Conservation (phyloP, 2,113 vertebrate species). For the Chionomys nivalis region DNA sequence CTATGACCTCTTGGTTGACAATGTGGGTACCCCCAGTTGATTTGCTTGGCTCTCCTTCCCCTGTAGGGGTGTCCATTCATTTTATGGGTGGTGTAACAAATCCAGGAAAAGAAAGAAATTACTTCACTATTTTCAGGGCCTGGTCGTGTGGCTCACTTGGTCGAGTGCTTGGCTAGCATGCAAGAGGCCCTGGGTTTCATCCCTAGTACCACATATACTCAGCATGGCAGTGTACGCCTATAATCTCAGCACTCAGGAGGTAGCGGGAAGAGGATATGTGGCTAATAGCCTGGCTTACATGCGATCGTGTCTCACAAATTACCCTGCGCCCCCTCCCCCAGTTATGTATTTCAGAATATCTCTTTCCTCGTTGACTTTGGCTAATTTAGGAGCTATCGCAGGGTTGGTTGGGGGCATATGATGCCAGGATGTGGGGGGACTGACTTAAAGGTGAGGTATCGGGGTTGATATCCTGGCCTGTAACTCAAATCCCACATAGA, state of each 20-base stretch:
- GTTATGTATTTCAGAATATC: neutral
- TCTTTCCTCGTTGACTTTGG: neutral
- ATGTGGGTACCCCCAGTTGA: neutral
- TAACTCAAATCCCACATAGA: neutral
- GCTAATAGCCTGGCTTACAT: neutral
- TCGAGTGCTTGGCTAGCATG: neutral
- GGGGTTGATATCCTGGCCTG: neutral
- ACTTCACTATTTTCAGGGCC: slow-evolving; percentile 1
- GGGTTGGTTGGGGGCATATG: neutral
- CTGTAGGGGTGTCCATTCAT: neutral
- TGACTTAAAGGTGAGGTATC: neutral
- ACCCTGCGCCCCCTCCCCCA: too few species aligned
- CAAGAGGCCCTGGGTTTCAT: neutral
- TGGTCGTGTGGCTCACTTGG: neutral
- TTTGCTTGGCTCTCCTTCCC: slow-evolving; percentile 2
- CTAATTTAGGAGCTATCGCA: neutral
- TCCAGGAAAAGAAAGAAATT: slow-evolving; percentile 1
- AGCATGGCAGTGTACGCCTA: neutral
- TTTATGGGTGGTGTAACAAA: neutral
- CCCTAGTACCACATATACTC: neutral
- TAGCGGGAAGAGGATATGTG: neutral
- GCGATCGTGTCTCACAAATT: neutral
- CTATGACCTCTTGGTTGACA: neutral
- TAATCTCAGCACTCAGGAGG: neutral
- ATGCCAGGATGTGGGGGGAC: neutral